Base-by-base conservation (phyloP, 2,797 vertebrate genomes). In the Cheirogaleus major region DNA sequence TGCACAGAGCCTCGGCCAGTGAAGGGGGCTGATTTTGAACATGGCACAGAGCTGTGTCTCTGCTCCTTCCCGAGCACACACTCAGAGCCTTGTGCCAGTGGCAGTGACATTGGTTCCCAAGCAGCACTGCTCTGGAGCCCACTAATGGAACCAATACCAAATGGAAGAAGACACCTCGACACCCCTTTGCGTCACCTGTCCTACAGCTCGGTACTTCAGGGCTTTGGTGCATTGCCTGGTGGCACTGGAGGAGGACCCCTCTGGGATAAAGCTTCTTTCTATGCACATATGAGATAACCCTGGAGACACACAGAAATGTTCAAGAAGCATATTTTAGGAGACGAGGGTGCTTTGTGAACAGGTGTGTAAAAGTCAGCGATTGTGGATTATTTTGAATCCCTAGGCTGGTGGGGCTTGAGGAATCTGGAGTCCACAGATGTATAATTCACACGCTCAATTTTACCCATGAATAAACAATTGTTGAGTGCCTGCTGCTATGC, bases 341-440 rank as follows among this genome's bases (percentile, higher is more conserved):
- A 52, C 0, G 2, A n/a, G 67, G 30, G 55, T 48, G 32, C 43
- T 32, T 1, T 63, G 55, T 14, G 70, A 89, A 32, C 20, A 73
- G 45, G 45, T 59, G 59, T 90, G 57, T 94, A 69, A 59, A 52
- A 93, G n/a, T 45, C 45, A 20, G 52, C 25, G 76, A 80, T 22
- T n/a, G 30, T 57, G 48, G 79, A 73, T 83, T 94, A 43, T 43
- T 96, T 94, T 72, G 48, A 43, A 79, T 89, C 59, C 52, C 48
- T 72, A 50, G 18, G 57, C 41, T 80, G 32, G 32, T 84, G 6
- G 38, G 38, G 1, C 45, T 70, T 63, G 10, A 82, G 73, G 80
- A 96, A 80, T 61, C 79, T 80, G n/a, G 41, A 94, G 52, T 81
- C 50, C 38, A 48, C 65, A 59, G 55, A 55, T 20, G 35, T 76